These are phyloP conservation scores for Ctenochaetus hawaiiensis DNA, from an alignment of 2,797 vertebrate genomes.

Conservation along the genomic window DNA sequence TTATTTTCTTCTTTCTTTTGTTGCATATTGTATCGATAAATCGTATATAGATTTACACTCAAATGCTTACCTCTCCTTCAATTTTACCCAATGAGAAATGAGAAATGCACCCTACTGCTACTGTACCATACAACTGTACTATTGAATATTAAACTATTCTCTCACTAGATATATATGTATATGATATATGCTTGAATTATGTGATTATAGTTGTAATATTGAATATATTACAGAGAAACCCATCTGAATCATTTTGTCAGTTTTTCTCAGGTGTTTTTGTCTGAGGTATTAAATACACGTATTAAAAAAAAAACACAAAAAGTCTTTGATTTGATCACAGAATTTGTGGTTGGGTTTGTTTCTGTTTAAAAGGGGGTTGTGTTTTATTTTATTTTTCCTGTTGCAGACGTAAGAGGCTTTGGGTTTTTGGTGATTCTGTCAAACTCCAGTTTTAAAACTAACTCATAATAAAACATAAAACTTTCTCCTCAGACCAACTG, in stretches of 20 bases:
- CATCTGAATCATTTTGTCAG: slow-evolving; percentile 78
- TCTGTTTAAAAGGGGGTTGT: neutral
- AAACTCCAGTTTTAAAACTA: slow-evolving; percentile 5
- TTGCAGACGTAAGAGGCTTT: neutral
- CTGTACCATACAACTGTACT: slow-evolving; percentile 85
- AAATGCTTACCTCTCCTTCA: slow-evolving; percentile 76
- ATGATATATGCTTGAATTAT: slow-evolving; percentile 86
- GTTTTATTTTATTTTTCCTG: slow-evolving; percentile 13
- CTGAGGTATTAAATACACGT: slow-evolving; percentile 77
- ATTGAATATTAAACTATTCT: slow-evolving; percentile 83
- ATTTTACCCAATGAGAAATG: slow-evolving; percentile 74
- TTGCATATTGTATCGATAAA: slow-evolving; percentile 76
- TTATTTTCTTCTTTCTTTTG: slow-evolving; percentile 62
- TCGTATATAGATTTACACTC: slow-evolving; percentile 75
- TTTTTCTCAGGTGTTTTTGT: slow-evolving; percentile 84
- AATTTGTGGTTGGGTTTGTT: slow-evolving; percentile 50
- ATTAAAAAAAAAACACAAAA: slow-evolving; percentile 50
- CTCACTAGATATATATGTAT: slow-evolving; percentile 85
- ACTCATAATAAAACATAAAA: slow-evolving; percentile 32
- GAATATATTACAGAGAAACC: slow-evolving; percentile 82
- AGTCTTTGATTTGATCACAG: slow-evolving; percentile 52
- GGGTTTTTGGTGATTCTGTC: slow-evolving; percentile 27
- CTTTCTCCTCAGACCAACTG: slow-evolving; percentile 33
- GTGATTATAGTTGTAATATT: slow-evolving; percentile 87
- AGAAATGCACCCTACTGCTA: slow-evolving; percentile 82